Percentiles rank a stretch among this genome's conserved stretches.
Evolutionary conservation across 2,113 vertebrate genomes (phyloP).

Genomic region (Pluvialis apricaria): DNA sequence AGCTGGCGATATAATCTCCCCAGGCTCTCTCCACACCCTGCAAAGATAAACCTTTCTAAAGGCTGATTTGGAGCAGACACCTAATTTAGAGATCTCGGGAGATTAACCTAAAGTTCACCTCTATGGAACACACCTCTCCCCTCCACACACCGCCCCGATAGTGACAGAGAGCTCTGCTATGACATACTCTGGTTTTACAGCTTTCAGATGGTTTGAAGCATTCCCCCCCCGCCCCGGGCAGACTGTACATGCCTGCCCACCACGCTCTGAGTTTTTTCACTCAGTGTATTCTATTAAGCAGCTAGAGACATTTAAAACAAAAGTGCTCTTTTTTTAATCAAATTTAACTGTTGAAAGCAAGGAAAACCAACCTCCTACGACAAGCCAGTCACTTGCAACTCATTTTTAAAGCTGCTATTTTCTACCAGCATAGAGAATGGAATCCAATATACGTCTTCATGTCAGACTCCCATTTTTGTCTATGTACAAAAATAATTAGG

Average conservation of each 20-base stretch:
- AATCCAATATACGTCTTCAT: neutral
- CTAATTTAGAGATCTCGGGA: neutral
- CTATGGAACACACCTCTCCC: neutral
- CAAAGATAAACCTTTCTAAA: neutral
- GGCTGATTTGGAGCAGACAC: neutral
- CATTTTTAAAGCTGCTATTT: neutral
- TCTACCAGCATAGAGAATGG: neutral
- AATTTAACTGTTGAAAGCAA: neutral
- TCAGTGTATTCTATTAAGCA: neutral
- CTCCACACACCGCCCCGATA: fast-evolving
- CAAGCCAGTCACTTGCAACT: neutral
- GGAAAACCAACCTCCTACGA: neutral
- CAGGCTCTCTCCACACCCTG: neutral
- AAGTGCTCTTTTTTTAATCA: neutral
- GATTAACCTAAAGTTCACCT: neutral
- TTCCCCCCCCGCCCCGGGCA: too few relatives aligned
- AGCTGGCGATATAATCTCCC: neutral
- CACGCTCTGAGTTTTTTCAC: neutral
- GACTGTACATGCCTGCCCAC: neutral
- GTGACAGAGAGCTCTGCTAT: neutral
- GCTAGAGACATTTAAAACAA: neutral
- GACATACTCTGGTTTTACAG: neutral
- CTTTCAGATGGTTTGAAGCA: neutral
- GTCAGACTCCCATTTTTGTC: neutral
- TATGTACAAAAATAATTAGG: neutral